These are phyloP conservation scores for Bombycilla garrulus DNA, from an alignment of 2,113 vertebrate genomes.

Conservation along the genomic window DNA sequence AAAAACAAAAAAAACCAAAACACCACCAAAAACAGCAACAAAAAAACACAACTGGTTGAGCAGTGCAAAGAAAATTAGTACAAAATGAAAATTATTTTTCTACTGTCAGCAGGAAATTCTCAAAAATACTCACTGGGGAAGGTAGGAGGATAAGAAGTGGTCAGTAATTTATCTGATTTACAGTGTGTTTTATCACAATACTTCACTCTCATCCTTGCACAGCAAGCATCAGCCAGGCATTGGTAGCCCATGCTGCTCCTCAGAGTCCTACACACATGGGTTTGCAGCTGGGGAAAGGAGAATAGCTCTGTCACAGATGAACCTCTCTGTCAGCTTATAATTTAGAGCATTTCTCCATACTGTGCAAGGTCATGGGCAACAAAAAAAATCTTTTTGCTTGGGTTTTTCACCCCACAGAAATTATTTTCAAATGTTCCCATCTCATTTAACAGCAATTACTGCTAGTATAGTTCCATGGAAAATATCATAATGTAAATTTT, in stretches of 20 bases:
- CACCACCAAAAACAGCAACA: no score
- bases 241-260: background rate
- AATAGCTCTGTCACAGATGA: background rate
- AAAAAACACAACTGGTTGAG: background rate
- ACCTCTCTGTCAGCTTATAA: background rate
- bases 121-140: background rate
- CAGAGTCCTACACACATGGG: background rate
- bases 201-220: background rate
- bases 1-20: background rate
- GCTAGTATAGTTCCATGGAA: background rate
- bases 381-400: background rate
- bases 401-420: background rate
- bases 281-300: background rate
- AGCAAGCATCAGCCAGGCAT: background rate
- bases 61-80: background rate
- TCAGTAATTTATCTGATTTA: background rate
- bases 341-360: background rate
- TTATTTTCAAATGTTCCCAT: background rate
- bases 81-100: background rate
- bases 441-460: constrained; percentile 17
- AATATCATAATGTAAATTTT: background rate
- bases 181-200: background rate
- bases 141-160: background rate
- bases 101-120: background rate
- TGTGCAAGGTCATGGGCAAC: background rate